Evolutionary conservation across 2,797 vertebrate species (phyloP), one percentile per base, ranked within the genome.

Genomic region (Hafferia zeledoni): DNA sequence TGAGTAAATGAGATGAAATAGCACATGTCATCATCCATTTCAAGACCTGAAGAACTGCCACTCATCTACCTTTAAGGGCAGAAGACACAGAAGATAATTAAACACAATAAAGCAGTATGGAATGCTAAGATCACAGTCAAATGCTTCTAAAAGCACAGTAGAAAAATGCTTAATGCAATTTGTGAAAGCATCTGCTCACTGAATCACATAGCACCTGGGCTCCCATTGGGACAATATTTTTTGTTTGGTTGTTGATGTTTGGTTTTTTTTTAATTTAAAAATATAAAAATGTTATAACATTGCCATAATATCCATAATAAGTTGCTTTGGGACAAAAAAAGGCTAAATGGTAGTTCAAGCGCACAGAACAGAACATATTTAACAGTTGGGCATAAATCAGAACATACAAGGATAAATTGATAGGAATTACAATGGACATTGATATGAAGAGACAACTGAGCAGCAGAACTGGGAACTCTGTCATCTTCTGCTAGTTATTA

Each of bases 1-100:
- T 82, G 50, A 74, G 76, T 59, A 96, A 95, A 92, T 44, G 72
- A 60, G 71, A 92, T 86, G 17, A 95, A 89, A 84, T 35, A 90
- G 20, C 37, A 87, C 0, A 0, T 59, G 75, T 43, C 67, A 63
- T 72, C 49, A 31, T 85, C 41, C 35, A 79, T 82, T 95, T 93
- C 81, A 88, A 90, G 65, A 95, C 67, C 70, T 83, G 46, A 94
- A 78, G 44, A 94, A 20, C 56, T 92, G 68, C 14, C 60, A 67
- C 24, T 84, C 46, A 47, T 44, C 57, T 81, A 5, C 59, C 57
- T 86, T 24, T 77, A 76, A 76, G 64, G 10, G 65, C 3, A 88
- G 64, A 69, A 69, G 68, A 76, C 41, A 65, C 1, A 68, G 41
- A 63, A 68, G 69, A 78, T 55, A 72, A 71, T 91, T 50, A 67